Base-by-base conservation (phyloP, 1,140 invertebrate species). In the Notospermus geniculatus region DNA sequence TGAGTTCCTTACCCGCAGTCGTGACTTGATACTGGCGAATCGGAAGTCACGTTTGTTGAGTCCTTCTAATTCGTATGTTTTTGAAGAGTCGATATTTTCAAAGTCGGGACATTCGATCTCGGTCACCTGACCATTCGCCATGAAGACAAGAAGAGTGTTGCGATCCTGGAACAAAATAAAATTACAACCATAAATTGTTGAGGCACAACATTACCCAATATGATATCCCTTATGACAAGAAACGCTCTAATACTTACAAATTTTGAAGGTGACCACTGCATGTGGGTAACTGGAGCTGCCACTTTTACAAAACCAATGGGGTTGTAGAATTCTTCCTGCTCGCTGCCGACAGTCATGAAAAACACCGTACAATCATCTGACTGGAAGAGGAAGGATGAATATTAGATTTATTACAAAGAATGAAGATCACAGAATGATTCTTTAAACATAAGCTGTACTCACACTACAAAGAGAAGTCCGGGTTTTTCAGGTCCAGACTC, bases 21-120 rank as follows among this genome's bases (percentile, higher is more conserved):
- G 60, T 23, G 78, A 81, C 64, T 82, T 82, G 62, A 80, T 70
- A 64, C 78, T 80, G 50, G 71, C 72, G 59, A 82, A 81, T 29
- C 61, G 60, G 63, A 70, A 78, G 5, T 54, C 62, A 36, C 66
- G 70, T n/a, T 68, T 72, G 19, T 70, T 60, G n/a, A 82, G 68
- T 1, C 69, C 70, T 19, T 63, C 69, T 5, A 82, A 75, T 59
- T 78, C 65, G 63, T 69, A 82, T 1, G 77, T 70, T 45, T 77
- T 74, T 13, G 71, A 69, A 2, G 75, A 76, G 57, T 82, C 78
- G 65, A 79, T 73, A 23, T 67, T 73, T 4, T 64, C 70, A 1
- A 66, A 66, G 9, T 78, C 71, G 32, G 80, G 80, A 27, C 68
- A 64, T 27, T 75, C 75, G 27, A 80, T 60, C 57, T 82, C 79